Conservation (phyloP, 2,888 invertebrate genomes). For the Ophonus ardosiacus region DNA sequence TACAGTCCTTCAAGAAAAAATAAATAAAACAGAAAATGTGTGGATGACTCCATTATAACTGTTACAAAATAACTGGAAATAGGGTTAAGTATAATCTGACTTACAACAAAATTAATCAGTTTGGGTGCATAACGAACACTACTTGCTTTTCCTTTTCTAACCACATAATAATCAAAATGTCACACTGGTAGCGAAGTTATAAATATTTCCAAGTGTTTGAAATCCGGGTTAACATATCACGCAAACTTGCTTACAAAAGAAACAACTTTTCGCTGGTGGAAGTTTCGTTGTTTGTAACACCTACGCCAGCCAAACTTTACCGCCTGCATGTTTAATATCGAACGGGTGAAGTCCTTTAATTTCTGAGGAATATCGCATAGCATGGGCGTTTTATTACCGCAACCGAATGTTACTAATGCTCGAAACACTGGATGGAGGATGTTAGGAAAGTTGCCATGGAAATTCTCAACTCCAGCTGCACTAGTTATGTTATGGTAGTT, state of each 20-base stretch:
- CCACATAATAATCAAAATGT: constrained; percentile 36
- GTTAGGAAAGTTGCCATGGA: neutral
- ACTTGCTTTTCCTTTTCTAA: constrained; percentile 23
- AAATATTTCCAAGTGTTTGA: constrained; percentile 24
- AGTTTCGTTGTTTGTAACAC: neutral
- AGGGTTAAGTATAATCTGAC: no score
- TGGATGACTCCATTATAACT: no score
- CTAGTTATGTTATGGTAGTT: neutral
- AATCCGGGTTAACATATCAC: constrained; percentile 42
- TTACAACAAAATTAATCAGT: constrained; percentile 13
- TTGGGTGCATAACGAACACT: constrained; percentile 10
- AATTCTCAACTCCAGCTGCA: constrained; percentile 15
- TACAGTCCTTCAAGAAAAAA: no score
- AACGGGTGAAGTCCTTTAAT: constrained; percentile 34
- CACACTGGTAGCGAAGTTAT: constrained; percentile 23
- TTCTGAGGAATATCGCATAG: constrained; percentile 15
- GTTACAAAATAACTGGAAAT: no score
- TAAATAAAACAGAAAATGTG: no score
- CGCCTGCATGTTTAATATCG: constrained; percentile 7
- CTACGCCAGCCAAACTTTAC: neutral
- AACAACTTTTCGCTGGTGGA: constrained; percentile 19
- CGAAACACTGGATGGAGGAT: constrained; percentile 20
- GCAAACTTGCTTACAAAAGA: constrained; percentile 18
- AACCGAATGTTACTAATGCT: constrained; percentile 15
- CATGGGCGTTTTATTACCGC: constrained; percentile 31